Percentiles rank a stretch among this genome's conserved stretches.
Evolutionary conservation across 1,140 invertebrate genomes (phyloP).

Genomic region (Scaptomyza hsui): DNA sequence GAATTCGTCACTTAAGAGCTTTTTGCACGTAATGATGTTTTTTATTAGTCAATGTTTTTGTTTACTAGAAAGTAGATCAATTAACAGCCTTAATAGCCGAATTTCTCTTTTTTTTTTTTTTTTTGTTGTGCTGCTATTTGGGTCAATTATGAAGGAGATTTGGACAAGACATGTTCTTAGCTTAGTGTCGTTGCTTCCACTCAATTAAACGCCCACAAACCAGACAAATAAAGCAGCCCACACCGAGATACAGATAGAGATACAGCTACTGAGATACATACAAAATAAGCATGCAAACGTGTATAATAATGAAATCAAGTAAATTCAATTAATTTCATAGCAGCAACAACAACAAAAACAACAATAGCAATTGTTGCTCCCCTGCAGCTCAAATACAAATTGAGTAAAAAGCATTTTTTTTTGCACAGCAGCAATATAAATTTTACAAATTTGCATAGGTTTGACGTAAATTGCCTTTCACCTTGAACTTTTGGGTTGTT

Average conservation of each 20-base stretch:
- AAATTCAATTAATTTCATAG: conserved; percentile 62
- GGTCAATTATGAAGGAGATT: conserved; percentile 47
- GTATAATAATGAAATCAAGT: conserved; percentile 67
- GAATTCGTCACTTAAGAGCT: conserved; percentile 9
- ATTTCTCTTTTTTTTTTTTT: conserved; percentile 31
- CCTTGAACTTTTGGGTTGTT: conserved; percentile 22
- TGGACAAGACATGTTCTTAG: conserved; percentile 14
- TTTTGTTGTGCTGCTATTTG: conserved; percentile 12
- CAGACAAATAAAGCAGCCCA: conserved; percentile 36
- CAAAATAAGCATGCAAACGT: conserved; percentile 2
- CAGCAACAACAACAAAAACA: conserved; percentile 13
- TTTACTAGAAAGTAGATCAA: conserved; percentile 52
- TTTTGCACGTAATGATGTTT: conserved; percentile 29
- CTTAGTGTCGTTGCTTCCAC: conserved; percentile 11
- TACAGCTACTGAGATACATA: not conserved
- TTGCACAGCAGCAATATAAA: not conserved
- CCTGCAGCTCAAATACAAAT: conserved; percentile 35
- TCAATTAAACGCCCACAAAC: conserved; percentile 23
- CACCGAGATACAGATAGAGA: conserved; percentile 9
- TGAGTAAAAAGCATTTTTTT: conserved; percentile 37
- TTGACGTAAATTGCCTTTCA: conserved; percentile 11
- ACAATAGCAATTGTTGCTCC: conserved; percentile 52
- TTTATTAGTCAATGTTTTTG: conserved; percentile 20
- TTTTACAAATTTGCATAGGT: conserved; percentile 33
- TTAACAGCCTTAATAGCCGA: conserved; percentile 35